Conservation (phyloP, 2,113 vertebrate species). For the Chloroceryle aenea region DNA sequence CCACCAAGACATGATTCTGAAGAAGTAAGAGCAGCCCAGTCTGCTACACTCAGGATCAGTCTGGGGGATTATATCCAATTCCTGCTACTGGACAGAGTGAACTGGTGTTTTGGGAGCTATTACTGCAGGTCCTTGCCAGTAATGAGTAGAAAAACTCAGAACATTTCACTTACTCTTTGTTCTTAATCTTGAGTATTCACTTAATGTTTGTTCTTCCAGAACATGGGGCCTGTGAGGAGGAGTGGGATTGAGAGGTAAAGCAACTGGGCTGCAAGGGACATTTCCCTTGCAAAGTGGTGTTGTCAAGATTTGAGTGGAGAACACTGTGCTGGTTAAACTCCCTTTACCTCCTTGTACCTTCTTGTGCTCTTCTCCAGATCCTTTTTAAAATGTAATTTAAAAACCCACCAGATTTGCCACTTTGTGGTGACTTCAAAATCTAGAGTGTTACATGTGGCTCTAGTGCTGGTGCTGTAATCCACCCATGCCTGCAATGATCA, state of each 20-base stretch:
- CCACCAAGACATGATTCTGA: neutral
- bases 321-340: neutral
- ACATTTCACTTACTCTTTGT: neutral
- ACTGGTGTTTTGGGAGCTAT: neutral
- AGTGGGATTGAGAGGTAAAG: neutral
- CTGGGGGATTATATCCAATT: neutral
- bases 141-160: fast-evolving
- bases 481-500: neutral
- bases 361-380: neutral
- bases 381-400: neutral
- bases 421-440: neutral
- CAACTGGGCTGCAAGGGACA: neutral
- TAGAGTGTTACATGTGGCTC: neutral
- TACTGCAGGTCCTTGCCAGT: neutral
- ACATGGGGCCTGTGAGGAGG: neutral
- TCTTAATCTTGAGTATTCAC: neutral
- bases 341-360: neutral
- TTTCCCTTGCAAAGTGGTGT: neutral
- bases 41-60: neutral
- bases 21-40: neutral
- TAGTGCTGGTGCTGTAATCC: neutral
- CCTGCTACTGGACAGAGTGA: neutral
- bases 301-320: neutral
- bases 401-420: neutral
- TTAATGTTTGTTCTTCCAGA: neutral